Base-by-base conservation (phyloP, 2,888 invertebrate species). In the Orthosia cruda region DNA sequence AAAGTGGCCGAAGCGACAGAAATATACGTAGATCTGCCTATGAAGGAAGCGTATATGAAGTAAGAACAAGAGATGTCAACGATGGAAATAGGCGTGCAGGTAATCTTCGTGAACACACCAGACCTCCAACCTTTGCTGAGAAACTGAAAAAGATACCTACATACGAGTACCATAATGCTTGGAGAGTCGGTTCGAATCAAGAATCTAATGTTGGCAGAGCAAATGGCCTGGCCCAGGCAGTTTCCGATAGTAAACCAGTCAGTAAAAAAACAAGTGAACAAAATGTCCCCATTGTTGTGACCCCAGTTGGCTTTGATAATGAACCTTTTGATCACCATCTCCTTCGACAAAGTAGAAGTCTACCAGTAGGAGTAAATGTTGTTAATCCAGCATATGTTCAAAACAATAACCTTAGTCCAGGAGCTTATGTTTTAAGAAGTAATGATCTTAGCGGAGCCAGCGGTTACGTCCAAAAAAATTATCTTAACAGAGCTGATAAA, bases 381-480 rank as follows among this genome's bases (percentile, higher is more conserved):
- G 4, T 32, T 13, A 52, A 73, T 64, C 69, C 26, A 55, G 12
- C 13, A 18, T 32, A 58, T 72, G 18, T 32, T 50, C 7, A 49
- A 32, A 50, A 15, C n/a, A 65, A 63, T 49, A 23, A 61, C 15
- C 18, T 50, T 65, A 18, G 5, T 13, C 40, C 54, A 50, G 49
- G 20, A 79, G 11, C 13, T 15, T 70, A 78, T 18, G 3, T 40
- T 23, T 70, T 78, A 71, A 71, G 59, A 68, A 57, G 20, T 26
- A 77, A 15, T 77, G 26, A 67, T 47, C 12, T 45, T 40, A 47
- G 54, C 26, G 26, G 13, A 45, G 67, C 4, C 26, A 66, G 50
- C 7, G 26, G 13, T 23, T 54, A 52, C 26, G 7, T 1, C 20
- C 78, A 70, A 49, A n/a, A 18, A 65, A 57, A 62, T 45, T 49